phyloP scores from a whole-genome alignment of 2,113 vertebrate genomes.

The Callaeas wilsoni region DNA sequence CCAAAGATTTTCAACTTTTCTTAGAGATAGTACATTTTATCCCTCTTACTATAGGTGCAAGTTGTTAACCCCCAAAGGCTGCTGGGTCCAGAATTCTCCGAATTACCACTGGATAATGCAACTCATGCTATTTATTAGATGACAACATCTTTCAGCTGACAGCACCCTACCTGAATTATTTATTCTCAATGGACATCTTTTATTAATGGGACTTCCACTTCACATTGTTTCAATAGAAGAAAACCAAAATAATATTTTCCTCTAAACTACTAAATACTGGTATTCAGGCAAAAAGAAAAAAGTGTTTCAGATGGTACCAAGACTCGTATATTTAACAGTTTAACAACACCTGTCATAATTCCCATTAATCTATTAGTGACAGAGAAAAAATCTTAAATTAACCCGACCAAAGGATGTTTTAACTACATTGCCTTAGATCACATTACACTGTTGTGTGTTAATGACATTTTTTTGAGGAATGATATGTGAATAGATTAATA shows the following conservation, averaged over 20 bases:
- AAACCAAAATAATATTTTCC: background rate
- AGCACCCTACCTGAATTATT: background rate
- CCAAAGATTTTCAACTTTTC: background rate
- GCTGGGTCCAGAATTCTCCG: background rate
- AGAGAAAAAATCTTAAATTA: background rate
- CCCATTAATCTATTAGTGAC: background rate
- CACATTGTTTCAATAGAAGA: background rate
- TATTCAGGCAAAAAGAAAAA: background rate
- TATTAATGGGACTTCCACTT: background rate
- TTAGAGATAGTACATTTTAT: background rate
- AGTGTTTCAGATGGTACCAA: background rate
- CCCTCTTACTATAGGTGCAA: background rate
- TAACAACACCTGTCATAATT: background rate
- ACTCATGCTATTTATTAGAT: background rate
- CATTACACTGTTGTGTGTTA: background rate
- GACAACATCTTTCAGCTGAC: background rate
- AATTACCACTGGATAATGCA: background rate
- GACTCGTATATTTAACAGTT: background rate
- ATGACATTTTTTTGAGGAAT: background rate
- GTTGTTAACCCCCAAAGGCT: background rate
- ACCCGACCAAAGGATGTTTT: background rate
- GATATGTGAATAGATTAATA: conserved; percentile 7
- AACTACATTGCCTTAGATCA: background rate
- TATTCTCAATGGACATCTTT: background rate
- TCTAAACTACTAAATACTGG: background rate